phyloP scores from a whole-genome alignment of 2,888 invertebrate species.

The Elysia crispata region DNA sequence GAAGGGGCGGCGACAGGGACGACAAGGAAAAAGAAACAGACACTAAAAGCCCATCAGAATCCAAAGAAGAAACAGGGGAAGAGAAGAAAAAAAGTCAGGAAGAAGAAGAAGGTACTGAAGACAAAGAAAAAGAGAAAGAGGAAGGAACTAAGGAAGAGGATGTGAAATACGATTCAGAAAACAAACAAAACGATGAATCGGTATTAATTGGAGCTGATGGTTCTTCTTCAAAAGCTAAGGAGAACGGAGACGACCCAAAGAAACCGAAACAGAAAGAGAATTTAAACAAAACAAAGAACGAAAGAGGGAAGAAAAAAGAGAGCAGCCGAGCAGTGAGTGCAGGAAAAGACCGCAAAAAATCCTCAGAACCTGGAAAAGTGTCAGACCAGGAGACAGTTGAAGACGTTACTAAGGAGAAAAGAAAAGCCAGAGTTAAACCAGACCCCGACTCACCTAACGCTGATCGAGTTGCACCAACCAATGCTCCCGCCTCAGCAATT shows the following conservation, averaged over 20 bases:
- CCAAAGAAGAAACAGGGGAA: neutral
- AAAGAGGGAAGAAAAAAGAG: no score
- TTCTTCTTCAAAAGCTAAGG: no score
- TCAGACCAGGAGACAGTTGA: neutral
- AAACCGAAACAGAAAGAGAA: no score
- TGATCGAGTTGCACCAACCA: no score
- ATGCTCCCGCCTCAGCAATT: no score
- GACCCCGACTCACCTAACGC: neutral
- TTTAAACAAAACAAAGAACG: no score
- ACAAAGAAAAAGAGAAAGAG: neutral
- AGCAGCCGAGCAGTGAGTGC: neutral
- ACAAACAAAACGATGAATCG: neutral
- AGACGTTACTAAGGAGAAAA: neutral
- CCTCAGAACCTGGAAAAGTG: neutral
- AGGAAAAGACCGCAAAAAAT: neutral
- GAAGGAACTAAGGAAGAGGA: no score
- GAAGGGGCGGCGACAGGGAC: neutral
- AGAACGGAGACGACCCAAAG: no score
- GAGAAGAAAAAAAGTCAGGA: neutral
- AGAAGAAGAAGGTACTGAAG: neutral
- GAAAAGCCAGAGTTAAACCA: neutral
- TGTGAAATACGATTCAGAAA: no score
- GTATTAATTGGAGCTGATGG: no score
- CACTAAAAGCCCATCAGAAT: neutral
- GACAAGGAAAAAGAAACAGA: slow-evolving; percentile 12